phyloP scores from a whole-genome alignment of 2,888 invertebrate species.

The Leucophenga montana region DNA sequence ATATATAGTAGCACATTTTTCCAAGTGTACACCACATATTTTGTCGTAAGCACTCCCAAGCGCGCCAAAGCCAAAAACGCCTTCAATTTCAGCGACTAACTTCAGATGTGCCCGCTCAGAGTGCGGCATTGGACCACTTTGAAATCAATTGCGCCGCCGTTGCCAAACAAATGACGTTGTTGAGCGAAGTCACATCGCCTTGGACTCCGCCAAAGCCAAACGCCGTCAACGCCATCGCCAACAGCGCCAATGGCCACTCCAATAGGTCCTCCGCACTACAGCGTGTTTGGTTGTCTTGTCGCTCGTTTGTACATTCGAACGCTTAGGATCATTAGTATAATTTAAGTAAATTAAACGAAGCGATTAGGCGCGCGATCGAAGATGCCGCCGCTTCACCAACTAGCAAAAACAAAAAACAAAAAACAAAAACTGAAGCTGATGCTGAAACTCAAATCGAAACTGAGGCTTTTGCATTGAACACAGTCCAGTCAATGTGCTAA shows the following conservation, averaged over 20 bases:
- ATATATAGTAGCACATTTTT: no score
- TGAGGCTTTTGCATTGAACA: no score
- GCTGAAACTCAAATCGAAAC: no score
- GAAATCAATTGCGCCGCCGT: slow-evolving; percentile 61
- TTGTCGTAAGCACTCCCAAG: no score
- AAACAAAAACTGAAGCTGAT: no score
- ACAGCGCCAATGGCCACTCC: slow-evolving; percentile 1
- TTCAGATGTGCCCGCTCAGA: slow-evolving; percentile 40
- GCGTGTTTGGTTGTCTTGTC: slow-evolving; percentile 5
- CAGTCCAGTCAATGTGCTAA: slow-evolving; percentile 44
- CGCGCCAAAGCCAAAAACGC: slow-evolving; percentile 13
- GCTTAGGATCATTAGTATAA: slow-evolving; percentile 68
- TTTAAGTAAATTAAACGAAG: slow-evolving; percentile 70
- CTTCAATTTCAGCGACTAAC: slow-evolving; percentile 32
- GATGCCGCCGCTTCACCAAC: slow-evolving; percentile 32
- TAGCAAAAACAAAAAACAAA: no score
- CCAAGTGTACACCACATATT: no score
- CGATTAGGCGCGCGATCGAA: slow-evolving; percentile 57
- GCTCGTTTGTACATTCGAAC: slow-evolving; percentile 47
- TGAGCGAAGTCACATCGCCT: slow-evolving; percentile 33
- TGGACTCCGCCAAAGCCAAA: slow-evolving; percentile 7
- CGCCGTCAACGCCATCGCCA: slow-evolving; percentile 1
- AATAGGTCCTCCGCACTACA: not conserved
- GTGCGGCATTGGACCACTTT: slow-evolving; percentile 30
- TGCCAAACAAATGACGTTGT: slow-evolving; percentile 60